phyloP scores from a whole-genome alignment of 2,113 vertebrate species.

The Elephas maximus region DNA sequence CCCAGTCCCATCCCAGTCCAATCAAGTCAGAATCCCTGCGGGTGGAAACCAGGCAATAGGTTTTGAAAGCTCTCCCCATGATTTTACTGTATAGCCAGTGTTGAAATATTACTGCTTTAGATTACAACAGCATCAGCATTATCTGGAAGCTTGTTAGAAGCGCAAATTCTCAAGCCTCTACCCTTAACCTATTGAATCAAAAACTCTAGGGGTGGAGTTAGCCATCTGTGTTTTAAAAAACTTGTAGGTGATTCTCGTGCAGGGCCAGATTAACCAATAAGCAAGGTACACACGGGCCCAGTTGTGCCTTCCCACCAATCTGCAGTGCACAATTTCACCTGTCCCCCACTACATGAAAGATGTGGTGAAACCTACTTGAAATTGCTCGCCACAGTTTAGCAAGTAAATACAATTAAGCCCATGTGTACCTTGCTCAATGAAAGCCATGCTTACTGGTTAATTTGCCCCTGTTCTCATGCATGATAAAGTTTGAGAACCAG shows the following conservation, averaged over 20 bases:
- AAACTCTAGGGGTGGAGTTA: not conserved
- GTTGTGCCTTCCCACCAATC: too few species aligned
- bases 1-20: not conserved
- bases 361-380: too few species aligned
- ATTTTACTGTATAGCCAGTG: not conserved
- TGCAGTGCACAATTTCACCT: too few species aligned
- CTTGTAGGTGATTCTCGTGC: not conserved
- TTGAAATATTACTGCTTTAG: not conserved
- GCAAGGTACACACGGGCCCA: too few species aligned
- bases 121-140: not conserved
- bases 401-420: too few species aligned
- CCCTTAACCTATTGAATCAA: not conserved
- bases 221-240: not conserved
- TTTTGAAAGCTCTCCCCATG: not conserved
- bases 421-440: too few species aligned
- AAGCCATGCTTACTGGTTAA: too few species aligned
- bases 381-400: too few species aligned
- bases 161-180: not conserved
- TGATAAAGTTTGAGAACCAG: slow-evolving; percentile 17
- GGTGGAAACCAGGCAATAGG: not conserved
- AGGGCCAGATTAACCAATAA: too few species aligned
- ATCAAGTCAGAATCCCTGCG: not conserved
- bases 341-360: too few species aligned
- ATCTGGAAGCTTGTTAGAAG: not conserved
- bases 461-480: not conserved